phyloP scores from a whole-genome alignment of 2,888 invertebrate genomes.

The Cylloceria caligata region DNA sequence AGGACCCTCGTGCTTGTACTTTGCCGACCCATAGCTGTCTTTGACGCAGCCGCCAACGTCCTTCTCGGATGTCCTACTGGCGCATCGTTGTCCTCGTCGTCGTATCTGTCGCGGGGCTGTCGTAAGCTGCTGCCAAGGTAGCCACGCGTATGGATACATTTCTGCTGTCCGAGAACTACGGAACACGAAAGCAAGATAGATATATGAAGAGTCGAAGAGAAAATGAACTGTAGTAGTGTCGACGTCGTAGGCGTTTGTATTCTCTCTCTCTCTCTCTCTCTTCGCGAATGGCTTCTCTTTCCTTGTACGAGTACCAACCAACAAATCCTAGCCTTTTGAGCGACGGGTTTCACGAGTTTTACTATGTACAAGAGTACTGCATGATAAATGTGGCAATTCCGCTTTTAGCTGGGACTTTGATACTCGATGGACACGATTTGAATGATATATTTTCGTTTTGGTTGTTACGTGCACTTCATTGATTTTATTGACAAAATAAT shows the following conservation, averaged over 20 bases:
- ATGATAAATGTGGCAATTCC: not conserved
- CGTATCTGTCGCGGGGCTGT: not conserved
- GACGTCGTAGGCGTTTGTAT: constrained; percentile 1
- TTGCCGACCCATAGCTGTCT: constrained; percentile 1
- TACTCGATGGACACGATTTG: not conserved
- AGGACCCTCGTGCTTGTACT: constrained; percentile 37
- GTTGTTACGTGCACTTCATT: not conserved
- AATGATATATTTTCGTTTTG: not conserved
- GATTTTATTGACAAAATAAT: not conserved
- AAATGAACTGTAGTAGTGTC: constrained; percentile 10
- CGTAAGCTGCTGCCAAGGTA: not conserved
- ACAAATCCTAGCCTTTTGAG: constrained; percentile 26
- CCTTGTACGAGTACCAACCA: constrained; percentile 63
- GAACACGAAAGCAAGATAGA: not conserved
- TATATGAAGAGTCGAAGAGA: constrained; percentile 17
- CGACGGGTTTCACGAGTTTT: constrained; percentile 45
- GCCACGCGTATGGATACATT: not conserved
- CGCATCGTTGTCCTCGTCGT: not conserved
- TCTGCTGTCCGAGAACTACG: not conserved
- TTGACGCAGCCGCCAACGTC: not conserved
- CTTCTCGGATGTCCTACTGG: not conserved
- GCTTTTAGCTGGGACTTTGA: constrained; percentile 2
- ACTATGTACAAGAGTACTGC: not conserved
- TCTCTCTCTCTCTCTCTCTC: constrained; percentile 13
- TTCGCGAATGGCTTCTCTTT: constrained; percentile 53